These are phyloP conservation scores for Dendrolimus punctatus DNA, from an alignment of 1,140 invertebrate genomes.

Conservation along the genomic window DNA sequence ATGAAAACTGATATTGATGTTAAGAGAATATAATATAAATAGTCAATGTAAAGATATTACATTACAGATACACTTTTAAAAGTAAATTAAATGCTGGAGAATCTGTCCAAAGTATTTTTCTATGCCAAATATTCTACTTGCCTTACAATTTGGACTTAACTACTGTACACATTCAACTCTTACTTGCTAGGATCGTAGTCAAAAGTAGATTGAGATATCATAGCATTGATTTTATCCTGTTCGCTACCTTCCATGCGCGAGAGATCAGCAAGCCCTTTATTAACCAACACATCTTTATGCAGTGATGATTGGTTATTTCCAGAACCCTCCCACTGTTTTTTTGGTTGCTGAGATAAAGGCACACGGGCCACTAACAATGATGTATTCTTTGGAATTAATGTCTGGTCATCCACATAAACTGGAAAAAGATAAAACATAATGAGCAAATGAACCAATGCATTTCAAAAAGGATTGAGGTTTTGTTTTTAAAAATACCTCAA, in stretches of 20 bases:
- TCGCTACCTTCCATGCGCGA: slow-evolving; percentile 93
- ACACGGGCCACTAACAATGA: slow-evolving; percentile 96
- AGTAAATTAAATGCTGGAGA: no score
- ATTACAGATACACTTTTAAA: no score
- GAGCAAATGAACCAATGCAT: no score
- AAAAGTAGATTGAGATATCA: slow-evolving; percentile 96
- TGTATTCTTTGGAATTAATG: slow-evolving; percentile 96
- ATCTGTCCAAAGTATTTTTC: no score
- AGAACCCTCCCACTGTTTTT: slow-evolving; percentile 81
- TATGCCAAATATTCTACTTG: no score
- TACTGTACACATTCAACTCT: slow-evolving; percentile 44
- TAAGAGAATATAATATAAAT: no score
- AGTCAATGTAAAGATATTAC: no score
- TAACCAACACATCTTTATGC: slow-evolving; percentile 68
- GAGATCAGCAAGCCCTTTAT: slow-evolving; percentile 83
- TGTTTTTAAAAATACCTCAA: no score
- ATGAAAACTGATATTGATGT: no score
- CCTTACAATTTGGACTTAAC: no score
- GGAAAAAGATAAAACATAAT: slow-evolving; percentile 59
- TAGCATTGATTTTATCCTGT: slow-evolving; percentile 97
- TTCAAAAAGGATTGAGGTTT: no score
- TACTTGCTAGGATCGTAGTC: slow-evolving; percentile 98
- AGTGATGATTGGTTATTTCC: slow-evolving; percentile 42
- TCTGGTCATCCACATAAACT: slow-evolving; percentile 94
- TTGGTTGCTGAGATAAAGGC: slow-evolving; percentile 83